Percentiles rank a stretch among this genome's conserved stretches.
Evolutionary conservation across 2,797 vertebrate species (phyloP).

Genomic region (Bucorvus abyssinicus): DNA sequence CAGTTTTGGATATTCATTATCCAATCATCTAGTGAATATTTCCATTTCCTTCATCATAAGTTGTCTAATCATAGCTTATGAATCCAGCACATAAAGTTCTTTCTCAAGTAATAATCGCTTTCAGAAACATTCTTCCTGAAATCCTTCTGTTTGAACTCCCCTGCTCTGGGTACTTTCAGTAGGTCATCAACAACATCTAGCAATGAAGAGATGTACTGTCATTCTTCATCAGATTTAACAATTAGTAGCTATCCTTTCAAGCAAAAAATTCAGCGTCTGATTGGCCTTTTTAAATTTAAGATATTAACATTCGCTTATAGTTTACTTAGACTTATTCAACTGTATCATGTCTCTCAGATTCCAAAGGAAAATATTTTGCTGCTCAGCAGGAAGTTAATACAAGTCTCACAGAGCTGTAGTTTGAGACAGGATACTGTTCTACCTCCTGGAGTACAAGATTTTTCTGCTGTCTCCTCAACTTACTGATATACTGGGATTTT

Average conservation of each 20-base stretch:
- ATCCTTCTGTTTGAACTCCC: not conserved
- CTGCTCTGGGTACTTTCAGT: not conserved
- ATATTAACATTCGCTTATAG: not conserved
- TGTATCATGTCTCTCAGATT: not conserved
- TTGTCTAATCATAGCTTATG: not conserved
- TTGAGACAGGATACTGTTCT: not conserved
- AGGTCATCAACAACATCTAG: not conserved
- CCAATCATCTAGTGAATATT: not conserved
- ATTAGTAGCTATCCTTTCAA: not conserved
- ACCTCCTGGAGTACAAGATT: not conserved
- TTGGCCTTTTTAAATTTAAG: not conserved
- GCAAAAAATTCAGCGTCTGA: not conserved
- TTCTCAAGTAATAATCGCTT: not conserved
- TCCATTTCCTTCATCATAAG: not conserved
- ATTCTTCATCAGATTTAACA: not conserved
- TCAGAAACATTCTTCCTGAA: not conserved
- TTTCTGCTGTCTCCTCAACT: not conserved
- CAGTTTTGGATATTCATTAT: not conserved
- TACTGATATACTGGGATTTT: not conserved
- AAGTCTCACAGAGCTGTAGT: not conserved
- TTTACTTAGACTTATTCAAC: not conserved
- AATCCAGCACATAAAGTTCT: not conserved
- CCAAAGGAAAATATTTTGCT: not conserved
- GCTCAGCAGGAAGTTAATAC: not conserved
- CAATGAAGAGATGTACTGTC: not conserved